Conservation (phyloP, 2,888 invertebrate species). For the Drosophila atroscutellata region DNA sequence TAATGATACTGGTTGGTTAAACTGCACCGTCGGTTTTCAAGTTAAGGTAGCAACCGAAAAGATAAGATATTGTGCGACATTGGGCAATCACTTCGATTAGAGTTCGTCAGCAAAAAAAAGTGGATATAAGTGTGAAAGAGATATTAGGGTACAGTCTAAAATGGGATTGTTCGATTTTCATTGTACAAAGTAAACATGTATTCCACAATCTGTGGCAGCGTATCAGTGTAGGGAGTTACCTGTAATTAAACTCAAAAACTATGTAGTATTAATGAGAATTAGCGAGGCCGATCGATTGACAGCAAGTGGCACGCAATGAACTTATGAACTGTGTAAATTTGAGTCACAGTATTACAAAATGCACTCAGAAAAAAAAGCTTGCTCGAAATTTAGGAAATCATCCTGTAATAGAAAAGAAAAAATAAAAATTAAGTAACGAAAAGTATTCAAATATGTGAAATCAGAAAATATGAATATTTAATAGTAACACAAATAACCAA, state of each 20-base stretch:
- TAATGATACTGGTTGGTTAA: background rate
- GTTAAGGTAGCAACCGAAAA: background rate
- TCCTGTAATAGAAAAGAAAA: background rate
- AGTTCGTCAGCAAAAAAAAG: background rate
- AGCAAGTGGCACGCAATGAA: background rate
- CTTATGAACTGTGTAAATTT: background rate
- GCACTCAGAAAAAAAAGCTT: background rate
- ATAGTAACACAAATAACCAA: background rate
- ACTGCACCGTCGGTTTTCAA: accelerated
- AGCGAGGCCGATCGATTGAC: background rate
- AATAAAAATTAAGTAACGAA: background rate
- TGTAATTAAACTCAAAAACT: slow-evolving; percentile 2
- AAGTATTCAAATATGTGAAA: background rate
- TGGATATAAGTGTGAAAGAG: background rate
- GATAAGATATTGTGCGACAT: background rate
- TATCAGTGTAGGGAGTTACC: background rate
- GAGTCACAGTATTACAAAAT: background rate
- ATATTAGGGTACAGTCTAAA: background rate
- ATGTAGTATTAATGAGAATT: background rate
- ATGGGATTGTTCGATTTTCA: background rate
- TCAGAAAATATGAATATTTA: background rate
- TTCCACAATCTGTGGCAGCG: background rate
- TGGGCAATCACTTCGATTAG: background rate
- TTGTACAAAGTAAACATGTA: background rate
- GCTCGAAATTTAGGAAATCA: background rate